phyloP scores from a whole-genome alignment of 2,888 invertebrate genomes.

The Theretra japonica region DNA sequence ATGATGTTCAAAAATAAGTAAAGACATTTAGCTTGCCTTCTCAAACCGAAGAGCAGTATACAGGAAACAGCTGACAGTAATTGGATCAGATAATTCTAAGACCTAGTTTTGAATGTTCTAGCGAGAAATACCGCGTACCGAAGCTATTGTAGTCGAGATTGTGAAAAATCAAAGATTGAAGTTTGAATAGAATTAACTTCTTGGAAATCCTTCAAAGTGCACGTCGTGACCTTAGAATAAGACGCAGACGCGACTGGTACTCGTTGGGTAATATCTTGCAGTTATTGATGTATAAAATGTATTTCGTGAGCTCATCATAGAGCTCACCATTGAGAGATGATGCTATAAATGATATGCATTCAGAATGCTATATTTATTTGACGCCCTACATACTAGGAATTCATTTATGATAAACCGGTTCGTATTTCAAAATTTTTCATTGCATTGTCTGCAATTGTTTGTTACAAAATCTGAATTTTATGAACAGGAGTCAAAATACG shows the following conservation, averaged over 20 bases:
- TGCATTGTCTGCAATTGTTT: no score
- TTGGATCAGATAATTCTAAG: not conserved
- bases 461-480: no score
- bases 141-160: conserved; percentile 1
- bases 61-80: not conserved
- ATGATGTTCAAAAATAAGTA: not conserved
- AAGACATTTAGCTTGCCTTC: not conserved
- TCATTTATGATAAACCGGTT: no score
- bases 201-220: not conserved
- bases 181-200: conserved; percentile 7
- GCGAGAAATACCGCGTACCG: not conserved
- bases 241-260: not conserved
- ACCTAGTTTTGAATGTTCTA: not conserved
- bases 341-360: not conserved
- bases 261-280: not conserved
- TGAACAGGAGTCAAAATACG: no score
- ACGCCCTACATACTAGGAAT: no score
- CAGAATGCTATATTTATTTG: no score
- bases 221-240: not conserved
- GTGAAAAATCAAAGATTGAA: conserved; percentile 10
- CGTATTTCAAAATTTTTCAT: no score
- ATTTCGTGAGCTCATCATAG: conserved; percentile 10
- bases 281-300: conserved; percentile 1
- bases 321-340: not conserved
- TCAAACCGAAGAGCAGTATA: not conserved